Evolutionary conservation across 2,113 vertebrate genomes (phyloP).

Genomic region (Pardalotus punctatus): DNA sequence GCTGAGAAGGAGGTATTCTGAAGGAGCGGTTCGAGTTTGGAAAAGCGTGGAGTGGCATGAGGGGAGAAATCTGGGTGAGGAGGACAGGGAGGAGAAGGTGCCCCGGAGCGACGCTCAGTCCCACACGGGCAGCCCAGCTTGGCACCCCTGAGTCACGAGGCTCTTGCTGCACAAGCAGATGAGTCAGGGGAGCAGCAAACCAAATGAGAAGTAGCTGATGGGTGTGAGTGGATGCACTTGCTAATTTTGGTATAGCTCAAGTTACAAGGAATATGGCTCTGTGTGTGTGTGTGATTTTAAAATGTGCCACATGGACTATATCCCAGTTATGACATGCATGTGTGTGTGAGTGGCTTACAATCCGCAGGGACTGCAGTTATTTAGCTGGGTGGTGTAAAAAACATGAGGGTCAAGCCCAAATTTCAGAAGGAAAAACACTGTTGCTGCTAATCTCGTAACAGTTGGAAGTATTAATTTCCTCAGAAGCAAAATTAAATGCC

Average conservation of each 20-base stretch:
- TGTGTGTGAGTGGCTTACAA: not conserved
- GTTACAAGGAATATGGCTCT: not conserved
- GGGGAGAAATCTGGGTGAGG: not conserved
- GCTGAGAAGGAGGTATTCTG: not conserved
- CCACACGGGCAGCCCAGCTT: not conserved
- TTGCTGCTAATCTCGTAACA: not conserved
- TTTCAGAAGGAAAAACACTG: not conserved
- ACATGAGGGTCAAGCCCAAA: not conserved
- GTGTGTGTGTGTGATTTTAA: not conserved
- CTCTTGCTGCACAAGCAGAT: not conserved
- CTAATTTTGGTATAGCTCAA: not conserved
- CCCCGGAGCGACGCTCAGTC: not conserved
- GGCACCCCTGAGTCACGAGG: not conserved
- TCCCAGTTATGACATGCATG: rapidly evolving
- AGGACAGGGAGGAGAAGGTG: not conserved
- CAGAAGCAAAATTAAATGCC: not conserved
- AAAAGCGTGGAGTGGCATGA: not conserved
- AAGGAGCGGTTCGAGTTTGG: not conserved
- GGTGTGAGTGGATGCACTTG: not conserved
- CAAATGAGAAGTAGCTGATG: not conserved
- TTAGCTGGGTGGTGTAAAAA: not conserved
- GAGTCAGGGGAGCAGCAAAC: not conserved
- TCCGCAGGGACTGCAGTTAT: not conserved
- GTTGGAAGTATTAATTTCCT: not conserved
- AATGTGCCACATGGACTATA: not conserved